Base-by-base conservation (phyloP, 2,797 vertebrate species). In the Orientallactaga sibirica region DNA sequence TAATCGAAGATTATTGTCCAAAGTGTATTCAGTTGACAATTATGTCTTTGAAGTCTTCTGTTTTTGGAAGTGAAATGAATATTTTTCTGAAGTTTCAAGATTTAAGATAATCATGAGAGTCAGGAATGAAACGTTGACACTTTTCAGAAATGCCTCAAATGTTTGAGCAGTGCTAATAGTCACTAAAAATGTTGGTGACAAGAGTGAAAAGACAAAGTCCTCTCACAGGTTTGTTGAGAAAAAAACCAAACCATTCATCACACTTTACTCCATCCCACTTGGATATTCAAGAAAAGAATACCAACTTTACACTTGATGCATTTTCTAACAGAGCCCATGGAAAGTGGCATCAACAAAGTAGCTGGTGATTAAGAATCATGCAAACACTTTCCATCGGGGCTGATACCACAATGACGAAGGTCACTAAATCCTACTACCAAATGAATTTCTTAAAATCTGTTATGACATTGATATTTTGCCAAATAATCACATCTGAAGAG, bases 241-340 rank as follows among this genome's bases (percentile, higher is more conserved):
- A 90, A 90, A 52, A 87, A 80, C 76, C 68, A 84, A 91, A 91
- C 74, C 94, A 96, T 96, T 91, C 92, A 94, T 96, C 95, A 97
- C 41, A 92, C 74, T 96, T 95, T 85, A 75, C 81, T 41, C 18
- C 43, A 70, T 18, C 61, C 86, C 89, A 19, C 94, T 94, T 95
- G 75, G 67, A 67, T 95, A 91, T 95, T 95, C 95, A 95, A 94
- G 92, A 25, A 71, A 62, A 20, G 78, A 91, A 91, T 62, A 83
- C 86, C 78, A 89, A 92, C 95, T 91, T 81, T 76, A 79, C 80
- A 83, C 62, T 92, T 96, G 92, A 95, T 91, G 82, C 84, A 83
- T 95, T 97, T 94, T 93, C 92, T 93, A 90, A 89, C 70, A 92
- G 67, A 79, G 87, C 20, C 24, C 37, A 61, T 43, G 78, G 58